phyloP scores from a whole-genome alignment of 2,113 vertebrate species.

The Leptosomus discolor region DNA sequence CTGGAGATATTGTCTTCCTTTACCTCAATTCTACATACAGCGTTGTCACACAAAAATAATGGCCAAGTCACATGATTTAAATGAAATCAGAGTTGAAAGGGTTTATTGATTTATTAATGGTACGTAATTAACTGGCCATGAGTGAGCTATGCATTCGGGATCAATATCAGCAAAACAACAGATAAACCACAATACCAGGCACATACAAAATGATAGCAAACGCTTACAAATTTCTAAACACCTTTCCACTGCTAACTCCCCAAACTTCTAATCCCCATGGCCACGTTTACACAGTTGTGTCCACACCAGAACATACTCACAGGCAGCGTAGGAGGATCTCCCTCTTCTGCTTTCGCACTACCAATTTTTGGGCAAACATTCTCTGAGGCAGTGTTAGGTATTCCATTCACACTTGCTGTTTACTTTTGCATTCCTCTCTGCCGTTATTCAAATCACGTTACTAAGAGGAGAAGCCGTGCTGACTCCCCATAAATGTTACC shows the following conservation, averaged over 20 bases:
- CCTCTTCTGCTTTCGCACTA: not conserved
- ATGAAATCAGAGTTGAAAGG: not conserved
- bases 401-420: not conserved
- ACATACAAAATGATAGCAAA: not conserved
- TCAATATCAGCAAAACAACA: not conserved
- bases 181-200: not conserved
- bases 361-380: not conserved
- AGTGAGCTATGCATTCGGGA: not conserved
- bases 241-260: fast-evolving
- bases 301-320: not conserved
- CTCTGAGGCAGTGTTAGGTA: not conserved
- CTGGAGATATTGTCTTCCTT: not conserved
- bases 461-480: fast-evolving
- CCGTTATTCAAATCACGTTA: not conserved
- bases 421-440: not conserved
- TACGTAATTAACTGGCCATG: not conserved
- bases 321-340: fast-evolving
- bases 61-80: not conserved
- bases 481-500: not conserved
- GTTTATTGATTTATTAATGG: constrained; percentile 48
- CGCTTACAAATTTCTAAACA: not conserved
- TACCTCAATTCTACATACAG: not conserved
- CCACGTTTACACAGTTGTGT: fast-evolving
- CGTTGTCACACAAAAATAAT: not conserved
- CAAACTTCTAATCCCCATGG: not conserved